Evolutionary conservation across 1,140 invertebrate genomes (phyloP).

Genomic region (Pemphigus obesinymphae): DNA sequence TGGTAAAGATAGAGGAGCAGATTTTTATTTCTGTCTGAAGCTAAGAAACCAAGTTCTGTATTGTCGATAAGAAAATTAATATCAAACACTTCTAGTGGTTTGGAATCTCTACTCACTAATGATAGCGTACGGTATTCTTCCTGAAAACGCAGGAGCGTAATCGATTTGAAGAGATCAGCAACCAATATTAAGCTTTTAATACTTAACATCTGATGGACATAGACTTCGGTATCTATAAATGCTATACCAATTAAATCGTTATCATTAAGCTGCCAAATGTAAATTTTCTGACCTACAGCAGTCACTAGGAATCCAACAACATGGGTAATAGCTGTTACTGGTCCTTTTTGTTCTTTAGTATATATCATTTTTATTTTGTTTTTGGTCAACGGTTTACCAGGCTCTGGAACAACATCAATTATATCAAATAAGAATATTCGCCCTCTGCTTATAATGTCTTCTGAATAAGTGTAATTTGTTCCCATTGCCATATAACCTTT

Average conservation of each 20-base stretch:
- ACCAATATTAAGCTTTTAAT: constrained; percentile 93
- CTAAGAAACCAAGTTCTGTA: constrained; percentile 77
- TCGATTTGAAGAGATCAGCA: constrained; percentile 94
- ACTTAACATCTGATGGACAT: constrained; percentile 87
- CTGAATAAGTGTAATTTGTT: constrained; percentile 97
- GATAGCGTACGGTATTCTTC: constrained; percentile 91
- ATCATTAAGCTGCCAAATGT: constrained; percentile 97
- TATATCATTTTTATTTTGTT: constrained; percentile 94
- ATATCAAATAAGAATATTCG: constrained; percentile 51
- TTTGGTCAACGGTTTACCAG: constrained; percentile 93
- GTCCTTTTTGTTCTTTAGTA: constrained; percentile 98
- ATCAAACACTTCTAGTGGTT: constrained; percentile 78
- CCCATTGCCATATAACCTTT: constrained; percentile 94
- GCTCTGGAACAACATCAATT: constrained; percentile 85
- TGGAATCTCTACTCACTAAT: constrained; percentile 72
- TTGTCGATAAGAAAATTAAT: constrained; percentile 95
- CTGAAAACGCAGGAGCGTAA: constrained; percentile 91
- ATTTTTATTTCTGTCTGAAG: constrained; percentile 90
- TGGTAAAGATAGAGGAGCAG: constrained; percentile 92
- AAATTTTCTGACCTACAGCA: constrained; percentile 97
- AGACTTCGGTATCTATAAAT: constrained; percentile 98
- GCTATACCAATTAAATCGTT: constrained; percentile 94
- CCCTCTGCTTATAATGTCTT: constrained; percentile 93
- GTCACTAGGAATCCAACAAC: constrained; percentile 94
- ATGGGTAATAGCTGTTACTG: constrained; percentile 86